phyloP scores from a whole-genome alignment of 2,888 invertebrate genomes.

The Andrena hattorfiana region DNA sequence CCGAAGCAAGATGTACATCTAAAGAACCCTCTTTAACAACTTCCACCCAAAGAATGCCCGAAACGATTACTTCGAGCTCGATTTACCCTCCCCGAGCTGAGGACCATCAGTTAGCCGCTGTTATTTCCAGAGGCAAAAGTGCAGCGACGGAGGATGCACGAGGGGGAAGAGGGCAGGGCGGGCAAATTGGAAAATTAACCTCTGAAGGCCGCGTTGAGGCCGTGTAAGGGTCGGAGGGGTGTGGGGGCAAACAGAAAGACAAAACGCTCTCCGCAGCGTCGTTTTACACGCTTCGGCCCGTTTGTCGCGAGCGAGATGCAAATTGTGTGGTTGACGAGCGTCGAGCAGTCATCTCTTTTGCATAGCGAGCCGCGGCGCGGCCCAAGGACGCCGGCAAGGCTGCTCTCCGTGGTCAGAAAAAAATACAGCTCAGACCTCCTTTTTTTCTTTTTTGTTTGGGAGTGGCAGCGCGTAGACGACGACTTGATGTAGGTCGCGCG shows the following conservation, averaged over 20 bases:
- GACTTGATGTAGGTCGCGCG: slow-evolving; percentile 46
- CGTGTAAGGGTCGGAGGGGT: no score
- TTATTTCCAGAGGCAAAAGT: not conserved
- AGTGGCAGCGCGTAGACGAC: not conserved
- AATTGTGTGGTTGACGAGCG: not conserved
- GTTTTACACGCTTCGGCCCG: not conserved
- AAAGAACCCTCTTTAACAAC: no score
- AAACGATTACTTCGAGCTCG: not conserved
- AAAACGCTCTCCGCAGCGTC: not conserved
- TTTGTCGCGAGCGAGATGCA: not conserved
- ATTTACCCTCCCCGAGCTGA: no score
- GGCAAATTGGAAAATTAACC: slow-evolving; percentile 24
- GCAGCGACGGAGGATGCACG: not conserved
- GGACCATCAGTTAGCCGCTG: not conserved
- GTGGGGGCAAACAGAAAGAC: not conserved
- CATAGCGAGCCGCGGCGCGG: slow-evolving; percentile 36
- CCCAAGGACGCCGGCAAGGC: slow-evolving; percentile 48
- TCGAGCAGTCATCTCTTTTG: slow-evolving; percentile 23
- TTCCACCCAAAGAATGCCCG: no score
- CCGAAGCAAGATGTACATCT: no score
- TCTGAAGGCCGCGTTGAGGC: slow-evolving; percentile 8
- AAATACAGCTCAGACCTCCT: slow-evolving; percentile 31
- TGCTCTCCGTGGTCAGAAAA: slow-evolving; percentile 22
- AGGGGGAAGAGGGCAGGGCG: no score
- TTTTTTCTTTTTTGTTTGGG: slow-evolving; percentile 23